Conservation (phyloP, 2,888 invertebrate species). For the Diadegma fenestrale region DNA sequence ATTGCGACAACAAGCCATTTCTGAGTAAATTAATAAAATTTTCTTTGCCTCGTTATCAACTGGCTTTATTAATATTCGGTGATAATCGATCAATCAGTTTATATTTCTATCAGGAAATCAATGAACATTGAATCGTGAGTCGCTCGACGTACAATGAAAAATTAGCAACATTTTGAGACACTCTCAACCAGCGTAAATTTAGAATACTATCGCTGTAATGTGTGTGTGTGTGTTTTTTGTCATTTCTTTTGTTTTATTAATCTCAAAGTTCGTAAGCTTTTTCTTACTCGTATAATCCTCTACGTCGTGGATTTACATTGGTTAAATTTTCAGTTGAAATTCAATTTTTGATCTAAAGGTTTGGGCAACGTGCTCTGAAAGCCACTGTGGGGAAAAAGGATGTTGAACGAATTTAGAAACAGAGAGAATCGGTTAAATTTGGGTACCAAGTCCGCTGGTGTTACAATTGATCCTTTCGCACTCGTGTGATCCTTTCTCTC, state of each 20-base stretch:
- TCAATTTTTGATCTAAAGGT: background rate
- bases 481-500: constrained; percentile 14
- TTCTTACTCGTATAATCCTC: constrained; percentile 6
- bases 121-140: background rate
- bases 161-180: constrained; percentile 15
- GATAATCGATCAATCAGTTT: background rate
- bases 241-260: background rate
- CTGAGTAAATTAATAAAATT: background rate
- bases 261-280: constrained; percentile 11
- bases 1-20: background rate
- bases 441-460: constrained; percentile 15
- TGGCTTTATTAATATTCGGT: background rate
- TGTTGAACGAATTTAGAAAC: background rate
- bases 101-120: background rate
- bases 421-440: constrained; percentile 23
- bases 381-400: background rate
- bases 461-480: constrained; percentile 34
- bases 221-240: background rate
- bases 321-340: background rate
- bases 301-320: constrained; percentile 12
- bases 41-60: background rate
- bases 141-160: background rate
- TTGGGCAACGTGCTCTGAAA: constrained; percentile 19
- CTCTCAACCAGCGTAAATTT: constrained; percentile 41
- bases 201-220: constrained; percentile 17